Base-by-base conservation (phyloP, 1,140 invertebrate genomes). In the Ephestia elutella region DNA sequence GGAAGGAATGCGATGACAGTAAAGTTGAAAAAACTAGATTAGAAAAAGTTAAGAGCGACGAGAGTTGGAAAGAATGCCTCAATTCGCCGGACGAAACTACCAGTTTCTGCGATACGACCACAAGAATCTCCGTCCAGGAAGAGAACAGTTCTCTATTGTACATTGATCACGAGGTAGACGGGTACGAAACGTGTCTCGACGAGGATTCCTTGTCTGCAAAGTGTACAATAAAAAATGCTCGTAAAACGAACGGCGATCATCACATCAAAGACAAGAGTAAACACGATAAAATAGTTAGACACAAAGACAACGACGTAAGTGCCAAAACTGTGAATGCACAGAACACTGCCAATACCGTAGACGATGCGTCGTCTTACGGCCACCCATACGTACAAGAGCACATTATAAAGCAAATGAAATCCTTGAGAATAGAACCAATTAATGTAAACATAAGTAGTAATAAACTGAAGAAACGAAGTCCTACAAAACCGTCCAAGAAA, bases 161-260 rank as follows among this genome's bases (percentile, higher is more conserved):
- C 48, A 89, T 90, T 20, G 89, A 90, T 63, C 89, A 90, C 66
- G 88, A 90, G 59, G 78, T 89, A 54, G 88, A 90, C 25, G 88
- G 87, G 49, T 90, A 90, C 66, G 88, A 90, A 75, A 90, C 88
- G 25, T 90, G 88, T 62, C 66, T 89, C 28, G 88, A 90, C 64
- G 88, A 89, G 50, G 86, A 89, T 59, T 82, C 83, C 10, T 70
- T 70, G 44, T 86, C 85, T n/a, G 65, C 74, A 20, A 89, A 82
- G 71, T 80, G 77, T 70, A 55, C 68, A 25, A 67, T 75, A 66
- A 86, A 80, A 71, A 85, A 82, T 65, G 75, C 63, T 64, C 78
- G 76, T 88, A 87, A 83, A 80, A 80, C 76, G 25, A 86, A 82
- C 71, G 78, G 74, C 13, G 71, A 80, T 72, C 70, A 86, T 72